Conservation (phyloP, 2,113 vertebrate genomes). For the Seriola quinqueradiata region DNA sequence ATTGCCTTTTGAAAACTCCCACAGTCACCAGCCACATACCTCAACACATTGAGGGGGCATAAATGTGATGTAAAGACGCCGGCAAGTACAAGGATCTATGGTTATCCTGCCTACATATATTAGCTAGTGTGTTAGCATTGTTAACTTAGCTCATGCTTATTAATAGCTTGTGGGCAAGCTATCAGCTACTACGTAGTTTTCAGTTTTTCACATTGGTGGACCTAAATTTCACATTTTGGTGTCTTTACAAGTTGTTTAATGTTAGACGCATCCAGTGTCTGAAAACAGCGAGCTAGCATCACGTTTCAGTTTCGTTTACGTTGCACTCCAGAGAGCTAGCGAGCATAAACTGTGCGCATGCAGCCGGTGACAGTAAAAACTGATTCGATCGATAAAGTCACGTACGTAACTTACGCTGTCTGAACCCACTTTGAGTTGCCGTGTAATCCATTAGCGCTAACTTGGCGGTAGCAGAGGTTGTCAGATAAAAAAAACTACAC, state of each 20-base stretch:
- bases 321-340: neutral
- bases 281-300: conserved; percentile 25
- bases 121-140: conserved; percentile 23
- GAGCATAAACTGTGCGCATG: neutral
- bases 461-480: neutral
- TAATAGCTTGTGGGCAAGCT: neutral
- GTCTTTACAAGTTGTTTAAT: neutral
- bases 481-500: neutral
- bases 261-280: neutral
- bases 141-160: neutral
- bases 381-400: conserved; percentile 20
- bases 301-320: neutral
- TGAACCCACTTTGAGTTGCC: conserved; percentile 76
- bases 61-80: neutral
- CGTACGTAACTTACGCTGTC: conserved; percentile 87
- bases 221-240: neutral
- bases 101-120: neutral
- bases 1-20: neutral
- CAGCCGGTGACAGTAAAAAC: neutral
- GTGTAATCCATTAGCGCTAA: conserved; percentile 77
- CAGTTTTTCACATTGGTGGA: too few species aligned
- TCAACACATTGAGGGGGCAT: neutral
- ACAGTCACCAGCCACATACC: neutral
- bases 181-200: too few species aligned
- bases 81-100: too few species aligned